Conservation (phyloP, 2,888 invertebrate genomes). For the Perizoma affinitatum region DNA sequence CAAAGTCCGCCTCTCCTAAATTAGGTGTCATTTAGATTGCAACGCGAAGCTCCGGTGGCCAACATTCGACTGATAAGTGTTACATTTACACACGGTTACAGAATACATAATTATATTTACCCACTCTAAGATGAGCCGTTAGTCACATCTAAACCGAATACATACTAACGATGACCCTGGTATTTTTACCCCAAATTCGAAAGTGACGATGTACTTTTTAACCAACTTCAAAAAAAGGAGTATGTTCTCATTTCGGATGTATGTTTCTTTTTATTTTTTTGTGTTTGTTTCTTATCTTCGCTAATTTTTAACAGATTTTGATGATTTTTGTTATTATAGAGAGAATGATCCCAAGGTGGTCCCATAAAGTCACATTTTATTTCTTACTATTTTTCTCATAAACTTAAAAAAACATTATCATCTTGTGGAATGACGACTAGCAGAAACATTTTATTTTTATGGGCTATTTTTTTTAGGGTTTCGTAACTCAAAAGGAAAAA, state of each 20-base stretch:
- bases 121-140: conserved; percentile 66
- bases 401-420: no score
- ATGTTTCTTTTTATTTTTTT: neutral
- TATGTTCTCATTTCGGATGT: conserved; percentile 2
- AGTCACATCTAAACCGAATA: conserved; percentile 42
- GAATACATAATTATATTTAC: conserved; percentile 59
- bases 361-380: no score
- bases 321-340: no score
- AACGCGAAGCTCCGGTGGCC: conserved; percentile 49
- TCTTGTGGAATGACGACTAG: no score
- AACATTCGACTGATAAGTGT: conserved; percentile 62
- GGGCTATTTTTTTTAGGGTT: no score
- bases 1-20: conserved; percentile 43
- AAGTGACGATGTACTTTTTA: conserved; percentile 11
- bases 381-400: no score
- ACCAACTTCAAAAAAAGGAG: no score
- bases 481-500: no score
- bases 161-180: conserved; percentile 42
- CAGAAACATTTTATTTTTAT: no score
- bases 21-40: conserved; percentile 46
- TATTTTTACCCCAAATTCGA: conserved; percentile 16
- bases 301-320: no score
- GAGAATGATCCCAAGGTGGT: no score
- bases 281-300: no score
- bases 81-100: conserved; percentile 58